These are phyloP conservation scores for Labeo calbasu DNA, from an alignment of 2,797 vertebrate genomes.

Conservation along the genomic window DNA sequence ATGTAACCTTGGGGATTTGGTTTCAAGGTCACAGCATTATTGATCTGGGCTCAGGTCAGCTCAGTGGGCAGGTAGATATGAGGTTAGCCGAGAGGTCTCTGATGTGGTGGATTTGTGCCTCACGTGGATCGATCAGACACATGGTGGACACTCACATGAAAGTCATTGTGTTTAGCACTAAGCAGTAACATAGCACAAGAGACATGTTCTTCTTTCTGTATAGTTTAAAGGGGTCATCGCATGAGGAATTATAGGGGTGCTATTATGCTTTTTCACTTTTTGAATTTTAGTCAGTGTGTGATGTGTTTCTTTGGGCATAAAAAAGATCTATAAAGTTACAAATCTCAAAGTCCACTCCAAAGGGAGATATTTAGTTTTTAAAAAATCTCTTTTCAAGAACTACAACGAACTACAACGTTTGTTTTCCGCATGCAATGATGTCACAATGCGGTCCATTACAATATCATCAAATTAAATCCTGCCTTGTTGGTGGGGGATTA, in stretches of 20 bases:
- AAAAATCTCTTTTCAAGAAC: too few relatives aligned
- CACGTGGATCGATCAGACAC: slow-evolving; percentile 14
- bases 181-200: neutral
- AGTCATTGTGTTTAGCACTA: neutral
- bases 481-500: too few relatives aligned
- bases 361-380: too few relatives aligned
- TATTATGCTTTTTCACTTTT: too few relatives aligned
- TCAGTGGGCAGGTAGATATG: slow-evolving; percentile 36
- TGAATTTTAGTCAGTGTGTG: too few relatives aligned
- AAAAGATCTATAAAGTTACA: too few relatives aligned
- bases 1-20: slow-evolving; percentile 38
- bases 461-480: too few relatives aligned
- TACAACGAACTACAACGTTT: too few relatives aligned
- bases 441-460: too few relatives aligned
- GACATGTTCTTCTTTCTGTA: neutral
- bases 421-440: too few relatives aligned
- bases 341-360: too few relatives aligned
- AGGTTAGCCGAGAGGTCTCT: slow-evolving; percentile 39
- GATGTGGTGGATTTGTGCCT: slow-evolving; percentile 18
- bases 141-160: neutral
- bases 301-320: too few relatives aligned
- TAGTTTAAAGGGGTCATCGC: neutral
- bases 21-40: slow-evolving; percentile 35
- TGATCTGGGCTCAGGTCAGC: slow-evolving; percentile 33
- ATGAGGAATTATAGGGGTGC: neutral